phyloP scores from a whole-genome alignment of 2,797 vertebrate genomes.

The Enteromius treurensis region DNA sequence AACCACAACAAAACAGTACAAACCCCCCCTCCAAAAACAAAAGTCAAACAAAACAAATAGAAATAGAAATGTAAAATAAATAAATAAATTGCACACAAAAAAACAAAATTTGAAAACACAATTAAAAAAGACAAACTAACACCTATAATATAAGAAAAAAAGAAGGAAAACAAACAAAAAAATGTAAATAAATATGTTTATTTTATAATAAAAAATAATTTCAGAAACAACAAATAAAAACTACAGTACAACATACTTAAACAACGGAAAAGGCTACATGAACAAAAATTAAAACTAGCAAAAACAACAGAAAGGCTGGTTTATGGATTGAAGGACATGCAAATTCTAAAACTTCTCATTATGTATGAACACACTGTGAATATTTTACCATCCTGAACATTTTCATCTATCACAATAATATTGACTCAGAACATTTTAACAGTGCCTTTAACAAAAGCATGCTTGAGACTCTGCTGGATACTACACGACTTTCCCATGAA shows the following conservation, averaged over 20 bases:
- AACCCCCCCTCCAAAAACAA: neutral
- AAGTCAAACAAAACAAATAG: neutral
- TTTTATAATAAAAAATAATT: neutral
- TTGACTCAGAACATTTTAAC: neutral
- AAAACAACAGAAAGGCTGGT: neutral
- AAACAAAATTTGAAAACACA: neutral
- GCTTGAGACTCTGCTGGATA: neutral
- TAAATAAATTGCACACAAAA: neutral
- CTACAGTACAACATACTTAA: neutral
- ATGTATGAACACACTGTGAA: neutral
- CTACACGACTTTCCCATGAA: conserved; percentile 50
- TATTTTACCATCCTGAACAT: neutral
- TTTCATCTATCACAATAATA: neutral
- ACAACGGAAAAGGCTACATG: neutral
- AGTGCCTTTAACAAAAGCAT: conserved; percentile 3
- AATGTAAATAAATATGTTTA: neutral
- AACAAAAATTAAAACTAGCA: neutral
- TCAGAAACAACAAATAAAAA: neutral
- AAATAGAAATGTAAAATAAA: too few relatives aligned
- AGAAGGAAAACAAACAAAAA: neutral
- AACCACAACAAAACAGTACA: neutral
- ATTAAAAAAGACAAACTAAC: too few relatives aligned
- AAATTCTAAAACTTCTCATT: neutral
- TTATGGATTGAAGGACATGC: neutral
- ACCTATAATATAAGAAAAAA: neutral